These are phyloP conservation scores for Burhinus oedicnemus DNA, from an alignment of 2,113 vertebrate genomes.

Conservation along the genomic window DNA sequence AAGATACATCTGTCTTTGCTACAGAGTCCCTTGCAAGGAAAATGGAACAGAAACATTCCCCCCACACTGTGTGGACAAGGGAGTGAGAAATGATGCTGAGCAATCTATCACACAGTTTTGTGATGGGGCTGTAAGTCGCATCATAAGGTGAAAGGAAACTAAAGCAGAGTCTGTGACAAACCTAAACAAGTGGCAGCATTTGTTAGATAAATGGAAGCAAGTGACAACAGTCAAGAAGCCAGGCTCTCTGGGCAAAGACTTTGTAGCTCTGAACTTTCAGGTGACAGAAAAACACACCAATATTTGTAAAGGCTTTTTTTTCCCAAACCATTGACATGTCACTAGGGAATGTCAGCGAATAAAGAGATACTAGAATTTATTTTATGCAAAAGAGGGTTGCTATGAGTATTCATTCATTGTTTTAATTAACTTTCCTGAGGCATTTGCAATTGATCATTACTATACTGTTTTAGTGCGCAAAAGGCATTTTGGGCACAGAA, in stretches of 20 bases:
- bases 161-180: neutral
- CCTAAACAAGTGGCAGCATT: neutral
- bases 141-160: conserved; percentile 23
- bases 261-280: neutral
- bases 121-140: conserved; percentile 14
- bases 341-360: neutral
- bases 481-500: neutral
- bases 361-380: neutral
- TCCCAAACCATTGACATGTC: neutral
- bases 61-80: neutral
- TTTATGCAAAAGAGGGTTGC: neutral
- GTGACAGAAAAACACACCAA: neutral
- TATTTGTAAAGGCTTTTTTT: neutral
- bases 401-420: neutral
- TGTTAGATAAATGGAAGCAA: conserved; percentile 33
- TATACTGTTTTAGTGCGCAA: neutral
- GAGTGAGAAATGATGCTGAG: conserved; percentile 37
- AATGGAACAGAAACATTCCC: conserved; percentile 29
- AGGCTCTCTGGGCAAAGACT: neutral
- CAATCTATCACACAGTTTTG: neutral
- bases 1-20: neutral
- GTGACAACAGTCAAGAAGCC: conserved; percentile 18
- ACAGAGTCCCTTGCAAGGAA: neutral
- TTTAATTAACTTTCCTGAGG: neutral
- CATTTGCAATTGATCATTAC: neutral